These are phyloP conservation scores for Anguilla obscura DNA, from an alignment of 2,797 vertebrate species.

Conservation along the genomic window DNA sequence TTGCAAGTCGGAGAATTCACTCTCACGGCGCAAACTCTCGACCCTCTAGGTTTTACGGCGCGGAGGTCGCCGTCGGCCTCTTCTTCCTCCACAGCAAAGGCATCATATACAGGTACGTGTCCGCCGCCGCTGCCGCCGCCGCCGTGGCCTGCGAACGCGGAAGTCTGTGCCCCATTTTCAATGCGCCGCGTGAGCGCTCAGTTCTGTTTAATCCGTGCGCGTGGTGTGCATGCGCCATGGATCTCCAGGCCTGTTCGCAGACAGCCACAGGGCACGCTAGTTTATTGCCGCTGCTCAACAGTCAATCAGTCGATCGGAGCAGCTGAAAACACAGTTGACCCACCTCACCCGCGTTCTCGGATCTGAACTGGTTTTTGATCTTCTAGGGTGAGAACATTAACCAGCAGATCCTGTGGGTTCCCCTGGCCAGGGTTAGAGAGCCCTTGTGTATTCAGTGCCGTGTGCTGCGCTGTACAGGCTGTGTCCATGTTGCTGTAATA, in stretches of 20 bases:
- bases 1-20: background rate
- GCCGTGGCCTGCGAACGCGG: background rate
- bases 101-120: constrained; percentile 85
- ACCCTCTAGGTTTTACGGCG: constrained; percentile 82
- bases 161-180: background rate
- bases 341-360: too few relatives aligned
- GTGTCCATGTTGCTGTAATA: background rate
- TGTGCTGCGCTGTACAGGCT: too few relatives aligned
- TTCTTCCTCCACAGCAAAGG: constrained; percentile 90
- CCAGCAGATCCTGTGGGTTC: too few relatives aligned
- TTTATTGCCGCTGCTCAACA: background rate
- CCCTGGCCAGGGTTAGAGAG: too few relatives aligned
- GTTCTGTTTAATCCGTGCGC: background rate
- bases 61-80: constrained; percentile 87
- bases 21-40: constrained; percentile 14
- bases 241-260: background rate
- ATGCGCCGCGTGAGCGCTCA: background rate
- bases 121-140: too few relatives aligned
- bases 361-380: too few relatives aligned
- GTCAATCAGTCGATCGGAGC: background rate
- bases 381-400: too few relatives aligned
- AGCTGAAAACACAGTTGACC: too few relatives aligned
- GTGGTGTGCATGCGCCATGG: background rate
- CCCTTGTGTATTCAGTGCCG: too few relatives aligned
- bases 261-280: background rate